Percentiles rank a stretch among this genome's conserved stretches.
phyloP scores from a whole-genome alignment of 2,888 invertebrate species.

The Pristionchus entomophagus region DNA sequence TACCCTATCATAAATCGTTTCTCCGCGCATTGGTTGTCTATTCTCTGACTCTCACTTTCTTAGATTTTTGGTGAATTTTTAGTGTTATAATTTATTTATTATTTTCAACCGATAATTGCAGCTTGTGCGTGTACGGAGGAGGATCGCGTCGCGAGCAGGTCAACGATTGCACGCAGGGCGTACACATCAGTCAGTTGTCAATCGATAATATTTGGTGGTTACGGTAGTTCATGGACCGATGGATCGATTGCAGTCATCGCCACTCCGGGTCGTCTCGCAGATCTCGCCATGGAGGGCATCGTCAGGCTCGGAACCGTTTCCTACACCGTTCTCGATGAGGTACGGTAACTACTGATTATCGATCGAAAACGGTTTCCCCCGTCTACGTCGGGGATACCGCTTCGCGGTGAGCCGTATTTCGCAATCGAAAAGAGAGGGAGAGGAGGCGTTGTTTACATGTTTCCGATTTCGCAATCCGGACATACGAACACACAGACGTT shows the following conservation, averaged over 20 bases:
- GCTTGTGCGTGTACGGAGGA: slow-evolving; percentile 93
- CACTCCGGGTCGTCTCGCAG: slow-evolving; percentile 93
- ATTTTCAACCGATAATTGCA: no score
- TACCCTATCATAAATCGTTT: background rate
- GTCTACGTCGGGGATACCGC: no score
- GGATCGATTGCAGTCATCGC: slow-evolving; percentile 83
- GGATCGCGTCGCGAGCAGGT: slow-evolving; percentile 88
- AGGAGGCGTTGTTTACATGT: no score
- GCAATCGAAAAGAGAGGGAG: no score
- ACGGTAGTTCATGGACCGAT: no score
- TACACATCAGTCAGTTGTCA: slow-evolving; percentile 83
- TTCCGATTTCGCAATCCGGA: no score
- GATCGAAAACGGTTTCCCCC: no score
- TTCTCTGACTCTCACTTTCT: background rate
- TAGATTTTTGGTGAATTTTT: background rate
- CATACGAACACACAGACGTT: no score
- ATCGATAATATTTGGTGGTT: no score
- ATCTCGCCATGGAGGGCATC: slow-evolving; percentile 84
- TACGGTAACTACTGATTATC: background rate
- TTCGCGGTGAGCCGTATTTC: no score
- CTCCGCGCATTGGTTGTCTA: background rate
- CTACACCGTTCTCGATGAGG: slow-evolving; percentile 54
- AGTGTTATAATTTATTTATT: background rate
- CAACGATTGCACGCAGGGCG: slow-evolving; percentile 84
- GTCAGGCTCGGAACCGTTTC: slow-evolving; percentile 82